Percentiles rank a stretch among this genome's conserved stretches.
phyloP scores from a whole-genome alignment of 2,888 invertebrate genomes.

The Drosophila demipolita region DNA sequence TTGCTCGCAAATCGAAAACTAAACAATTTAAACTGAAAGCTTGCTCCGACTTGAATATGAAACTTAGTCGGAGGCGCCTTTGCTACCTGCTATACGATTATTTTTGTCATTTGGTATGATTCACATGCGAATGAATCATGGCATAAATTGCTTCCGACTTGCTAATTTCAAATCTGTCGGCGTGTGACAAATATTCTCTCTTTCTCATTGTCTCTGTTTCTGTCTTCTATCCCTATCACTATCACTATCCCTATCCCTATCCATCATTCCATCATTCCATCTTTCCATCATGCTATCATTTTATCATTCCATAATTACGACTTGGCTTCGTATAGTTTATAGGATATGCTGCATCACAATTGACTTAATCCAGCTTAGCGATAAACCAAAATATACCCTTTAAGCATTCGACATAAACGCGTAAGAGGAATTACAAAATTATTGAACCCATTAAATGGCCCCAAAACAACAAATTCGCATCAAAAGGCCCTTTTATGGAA shows the following conservation, averaged over 20 bases:
- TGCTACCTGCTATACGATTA: constrained; percentile 30
- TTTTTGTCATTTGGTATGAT: constrained; percentile 64
- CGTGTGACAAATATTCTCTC: constrained; percentile 43
- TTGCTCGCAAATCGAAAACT: constrained; percentile 54
- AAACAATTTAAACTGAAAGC: constrained; percentile 21
- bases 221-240: not conserved
- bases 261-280: no score
- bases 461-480: constrained; percentile 22
- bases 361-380: not conserved
- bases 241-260: no score
- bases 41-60: constrained; percentile 1
- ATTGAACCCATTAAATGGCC: constrained; percentile 60
- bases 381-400: not conserved
- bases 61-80: constrained; percentile 45
- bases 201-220: not conserved
- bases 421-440: constrained; percentile 34
- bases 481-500: constrained; percentile 11
- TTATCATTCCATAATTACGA: not conserved
- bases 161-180: constrained; percentile 38
- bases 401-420: not conserved
- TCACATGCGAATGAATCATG: constrained; percentile 67
- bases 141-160: constrained; percentile 35
- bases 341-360: not conserved
- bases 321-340: not conserved
- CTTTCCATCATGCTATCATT: no score